These are phyloP conservation scores for Yoshiicerus persimilis DNA, from an alignment of 1,140 invertebrate genomes.

Conservation along the genomic window DNA sequence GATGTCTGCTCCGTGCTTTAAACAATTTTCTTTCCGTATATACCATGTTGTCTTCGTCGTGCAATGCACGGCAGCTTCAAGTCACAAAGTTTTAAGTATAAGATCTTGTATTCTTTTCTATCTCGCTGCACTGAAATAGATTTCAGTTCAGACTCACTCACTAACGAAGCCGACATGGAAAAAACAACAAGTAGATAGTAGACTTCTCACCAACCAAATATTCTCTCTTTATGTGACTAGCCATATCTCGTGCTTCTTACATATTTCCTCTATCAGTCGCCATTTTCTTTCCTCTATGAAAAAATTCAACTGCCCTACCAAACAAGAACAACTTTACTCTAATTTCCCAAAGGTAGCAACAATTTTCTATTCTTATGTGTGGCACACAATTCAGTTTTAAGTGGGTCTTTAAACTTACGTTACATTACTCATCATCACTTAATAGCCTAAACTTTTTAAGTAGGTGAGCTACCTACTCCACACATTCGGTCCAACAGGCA, in stretches of 20 bases:
- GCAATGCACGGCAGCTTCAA: neutral
- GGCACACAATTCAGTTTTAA: neutral
- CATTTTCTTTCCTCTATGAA: neutral
- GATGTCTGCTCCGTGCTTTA: neutral
- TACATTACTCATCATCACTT: too few relatives aligned
- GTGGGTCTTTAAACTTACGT: neutral
- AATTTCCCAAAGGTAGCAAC: neutral
- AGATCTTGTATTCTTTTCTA: neutral
- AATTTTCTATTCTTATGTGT: neutral
- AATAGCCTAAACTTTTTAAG: neutral
- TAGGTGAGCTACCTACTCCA: too few relatives aligned
- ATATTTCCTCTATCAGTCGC: neutral
- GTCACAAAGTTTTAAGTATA: neutral
- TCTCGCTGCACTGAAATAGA: constrained; percentile 8
- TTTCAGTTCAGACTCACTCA: neutral
- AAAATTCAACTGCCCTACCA: neutral
- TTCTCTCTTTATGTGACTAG: neutral
- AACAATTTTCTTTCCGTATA: neutral
- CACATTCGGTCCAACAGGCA: neutral
- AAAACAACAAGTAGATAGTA: constrained; percentile 4
- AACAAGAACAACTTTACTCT: neutral
- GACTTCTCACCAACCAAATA: neutral
- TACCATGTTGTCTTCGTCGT: neutral
- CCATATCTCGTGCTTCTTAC: neutral
- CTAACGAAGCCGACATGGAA: neutral